Base-by-base conservation (phyloP, 2,113 vertebrate species). In the Proteles cristata region DNA sequence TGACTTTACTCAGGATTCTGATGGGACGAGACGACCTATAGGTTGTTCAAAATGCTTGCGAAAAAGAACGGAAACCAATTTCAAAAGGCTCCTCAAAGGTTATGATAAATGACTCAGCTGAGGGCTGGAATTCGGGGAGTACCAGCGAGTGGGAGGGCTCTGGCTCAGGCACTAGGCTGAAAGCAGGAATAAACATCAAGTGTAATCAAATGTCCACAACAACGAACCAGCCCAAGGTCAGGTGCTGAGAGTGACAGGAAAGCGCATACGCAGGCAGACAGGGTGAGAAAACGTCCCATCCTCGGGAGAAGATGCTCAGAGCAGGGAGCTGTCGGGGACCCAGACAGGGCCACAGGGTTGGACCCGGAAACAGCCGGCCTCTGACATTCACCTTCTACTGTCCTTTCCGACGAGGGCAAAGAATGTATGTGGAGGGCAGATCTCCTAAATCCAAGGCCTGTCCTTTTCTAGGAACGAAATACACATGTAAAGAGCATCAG, bases 101-200 rank as follows among this genome's bases (percentile, higher is more conserved):
- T 83, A 73, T 71, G 31, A 65, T 80, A 79, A 91, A 83, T 69
- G 81, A 89, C 11, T 93, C 63, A 21, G 26, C 26, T 92, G 53
- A 82, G 63, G 61, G 26, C 48, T 88, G 31, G 73, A 92, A 74
- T 84, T 28, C 7, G 1, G 63, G 43, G 21, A 90, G 28, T 17
- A 55, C 55, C 50, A 84, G 45, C 73, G 31, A 45, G n/a, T 88
- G 26, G 84, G 84, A 92, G n/a, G 28, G 55, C 61, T 76, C 77
- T 89, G 84, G 21, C 33, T 73, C 16, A 96, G 73, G 77, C 43
- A 85, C 14, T 17, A 87, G 45, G 61, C 17, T 71, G 21, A 33
- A 92, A 93, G 66, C 61, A 83, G 68, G 94, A 95, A 83, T 71
- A 95, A 86, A 74, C 31, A 96, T 83, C 82, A 89, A 35, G 55